These are phyloP conservation scores for Spodoptera litura DNA, from an alignment of 1,140 invertebrate genomes.

Conservation along the genomic window DNA sequence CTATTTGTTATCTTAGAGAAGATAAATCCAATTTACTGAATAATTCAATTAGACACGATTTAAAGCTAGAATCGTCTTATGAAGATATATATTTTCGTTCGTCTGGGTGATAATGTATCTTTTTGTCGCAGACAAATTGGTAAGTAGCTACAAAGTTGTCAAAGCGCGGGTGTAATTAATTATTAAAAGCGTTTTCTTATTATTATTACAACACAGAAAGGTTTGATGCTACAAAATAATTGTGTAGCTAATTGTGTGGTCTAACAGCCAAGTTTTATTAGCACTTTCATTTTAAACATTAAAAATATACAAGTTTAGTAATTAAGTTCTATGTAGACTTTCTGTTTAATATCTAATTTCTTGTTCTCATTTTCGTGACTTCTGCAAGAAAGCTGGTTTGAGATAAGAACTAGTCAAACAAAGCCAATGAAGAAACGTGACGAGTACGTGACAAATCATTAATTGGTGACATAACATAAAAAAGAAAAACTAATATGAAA, in stretches of 20 bases:
- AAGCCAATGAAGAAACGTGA: too few species aligned
- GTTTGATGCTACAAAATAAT: neutral
- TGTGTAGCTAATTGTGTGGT: constrained; percentile 8
- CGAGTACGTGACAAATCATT: too few species aligned
- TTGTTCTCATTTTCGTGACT: too few species aligned
- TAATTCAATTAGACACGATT: constrained; percentile 33
- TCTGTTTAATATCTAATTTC: too few species aligned
- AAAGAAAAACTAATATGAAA: too few species aligned
- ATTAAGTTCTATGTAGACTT: too few species aligned
- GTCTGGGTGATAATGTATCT: constrained; percentile 28
- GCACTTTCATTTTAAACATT: too few species aligned
- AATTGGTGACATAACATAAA: too few species aligned
- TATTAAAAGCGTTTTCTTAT: constrained; percentile 24
- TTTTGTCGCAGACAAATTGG: constrained; percentile 14
- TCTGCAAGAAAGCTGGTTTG: too few species aligned
- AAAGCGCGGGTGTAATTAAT: constrained; percentile 13
- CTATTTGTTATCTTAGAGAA: constrained; percentile 26
- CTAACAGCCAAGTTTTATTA: neutral
- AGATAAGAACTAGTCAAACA: too few species aligned
- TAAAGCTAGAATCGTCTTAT: constrained; percentile 26
- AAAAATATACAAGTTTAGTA: neutral
- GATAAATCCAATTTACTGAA: constrained; percentile 36
- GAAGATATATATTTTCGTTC: constrained; percentile 24
- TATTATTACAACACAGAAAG: constrained; percentile 1
- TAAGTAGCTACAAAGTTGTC: constrained; percentile 18